Evolutionary conservation across 2,888 invertebrate species (phyloP), one percentile per base, ranked within the genome.

Genomic region (Parnassius glacialis): DNA sequence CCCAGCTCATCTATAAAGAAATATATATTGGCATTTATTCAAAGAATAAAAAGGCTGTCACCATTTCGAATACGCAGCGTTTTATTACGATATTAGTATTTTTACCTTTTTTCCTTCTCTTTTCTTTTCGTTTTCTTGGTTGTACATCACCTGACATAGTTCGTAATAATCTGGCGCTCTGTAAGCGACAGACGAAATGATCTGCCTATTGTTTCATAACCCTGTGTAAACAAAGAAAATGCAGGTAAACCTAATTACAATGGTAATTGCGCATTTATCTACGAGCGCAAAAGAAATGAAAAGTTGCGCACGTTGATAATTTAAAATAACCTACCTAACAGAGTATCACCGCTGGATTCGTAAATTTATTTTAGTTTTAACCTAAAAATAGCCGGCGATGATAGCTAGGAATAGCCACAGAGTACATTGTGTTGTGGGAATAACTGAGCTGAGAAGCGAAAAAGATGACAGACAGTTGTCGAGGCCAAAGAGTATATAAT

Each of bases 91-190:
- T 34, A 34, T 1, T 25, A 25, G 2, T 2, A 20, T 57, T 59
- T 42, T 70, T 93, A 96, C 96, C 96, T 94, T 95, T 96, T 89
- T 94, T 95, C 82, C 94, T 94, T 84, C 94, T 94, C 87, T 96
- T 97, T 83, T 96, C 96, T 90, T 95, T 96, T 74, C 96, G 95
- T 89, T 96, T 96, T 79, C 96, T 94, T 80, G 96, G 95, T 87
- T 96, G 96, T 75, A 95, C 95, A 91, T 97, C 96, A 75, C 96
- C 96, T 83, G 96, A 96, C 97, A 97, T 96, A 86, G 85, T 93
- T 85, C 74, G 79, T 72, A 81, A 75, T 73, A 69, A 77, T 78
- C 84, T 87, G 85, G 82, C 87, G 84, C 87, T 83, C 79, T 72
- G 75, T 67, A 80, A 78, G 89, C 88, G 87, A 81, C 84, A 81